Evolutionary conservation across 2,797 vertebrate species (phyloP), one percentile per base, ranked within the genome.

Genomic region (Prunella strophiata): DNA sequence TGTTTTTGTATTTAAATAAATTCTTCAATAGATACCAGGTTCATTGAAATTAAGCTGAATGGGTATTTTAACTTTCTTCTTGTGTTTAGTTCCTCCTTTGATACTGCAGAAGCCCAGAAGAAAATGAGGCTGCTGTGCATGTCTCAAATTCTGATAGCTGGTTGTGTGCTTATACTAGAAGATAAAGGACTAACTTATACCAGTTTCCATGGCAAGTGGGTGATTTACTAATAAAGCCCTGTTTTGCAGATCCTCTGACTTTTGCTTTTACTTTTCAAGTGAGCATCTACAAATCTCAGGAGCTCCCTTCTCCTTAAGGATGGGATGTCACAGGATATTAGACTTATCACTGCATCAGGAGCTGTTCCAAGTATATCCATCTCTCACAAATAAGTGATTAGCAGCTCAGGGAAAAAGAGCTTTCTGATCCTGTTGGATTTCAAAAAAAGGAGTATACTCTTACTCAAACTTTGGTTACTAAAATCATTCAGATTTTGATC

Each of bases 401-500:
- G 34, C 14, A 45, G 54, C 62, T 84, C 2, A 1, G 51, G 67
- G 40, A 65, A 63, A 77, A 91, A 40, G 50, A 84, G 3, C 15
- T 78, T 84, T 59, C 47, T 52, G 17, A 84, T 84, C 27, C 66
- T 3, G 1, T 2, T 54, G 42, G 59, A 71, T 81, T 92, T 78
- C n/a, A 93, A 88, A 34, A 30, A 59, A 43, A 54, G 38, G 13
- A 65, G 5, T 55, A 23, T 43, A 63, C 2, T 42, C 58, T 78
- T 71, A 55, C 22, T 66, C 23, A 50, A 30, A 62, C 29, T 67
- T 76, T 54, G 40, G 14, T 73, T 48, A 50, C 30, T 79, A 77
- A 90, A 85, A 71, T 85, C 36, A 63, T 43, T 62, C 62, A 38
- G 32, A 91, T 93, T 88, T 91, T 89, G 43, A 73, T 80, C 51